Percentiles rank a stretch among this genome's conserved stretches.
These are phyloP conservation scores for Unio pictorum DNA, from an alignment of 2,888 invertebrate species.

Conservation along the genomic window DNA sequence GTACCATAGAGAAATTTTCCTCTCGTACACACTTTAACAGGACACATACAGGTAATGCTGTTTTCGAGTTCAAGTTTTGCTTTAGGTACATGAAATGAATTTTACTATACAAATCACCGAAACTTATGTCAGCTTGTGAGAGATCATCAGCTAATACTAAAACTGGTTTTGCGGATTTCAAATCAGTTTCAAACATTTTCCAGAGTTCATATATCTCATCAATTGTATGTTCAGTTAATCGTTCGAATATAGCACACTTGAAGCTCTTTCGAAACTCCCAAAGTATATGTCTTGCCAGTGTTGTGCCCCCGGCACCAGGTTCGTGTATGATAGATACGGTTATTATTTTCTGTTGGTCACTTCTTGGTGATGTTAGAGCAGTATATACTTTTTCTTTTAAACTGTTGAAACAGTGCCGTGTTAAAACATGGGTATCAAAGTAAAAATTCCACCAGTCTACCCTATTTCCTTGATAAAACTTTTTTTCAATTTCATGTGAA, in stretches of 20 bases:
- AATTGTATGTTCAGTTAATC: not conserved
- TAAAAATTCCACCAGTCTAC: slow-evolving; percentile 23
- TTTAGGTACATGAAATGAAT: too few relatives aligned
- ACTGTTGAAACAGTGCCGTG: slow-evolving; percentile 1
- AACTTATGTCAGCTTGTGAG: too few relatives aligned
- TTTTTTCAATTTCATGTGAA: slow-evolving; percentile 2
- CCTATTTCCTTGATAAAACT: slow-evolving; percentile 15
- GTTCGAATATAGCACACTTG: slow-evolving; percentile 13
- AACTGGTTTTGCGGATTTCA: too few relatives aligned
- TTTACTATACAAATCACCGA: not conserved
- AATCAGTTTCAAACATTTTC: not conserved
- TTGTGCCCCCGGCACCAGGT: slow-evolving; percentile 21
- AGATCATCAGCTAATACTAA: too few relatives aligned
- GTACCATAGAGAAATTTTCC: too few relatives aligned
- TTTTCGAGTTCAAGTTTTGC: too few relatives aligned
- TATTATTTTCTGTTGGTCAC: not conserved
- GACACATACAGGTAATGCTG: too few relatives aligned
- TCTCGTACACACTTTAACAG: too few relatives aligned
- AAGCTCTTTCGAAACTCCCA: slow-evolving; percentile 13
- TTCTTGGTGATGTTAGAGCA: not conserved
- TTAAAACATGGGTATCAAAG: slow-evolving; percentile 9
- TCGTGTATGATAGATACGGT: slow-evolving; percentile 11
- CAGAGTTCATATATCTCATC: slow-evolving; percentile 1
- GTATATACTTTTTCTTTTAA: not conserved
- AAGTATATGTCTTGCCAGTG: slow-evolving; percentile 11